Base-by-base conservation (phyloP, 1,140 invertebrate species). In the Polyergus mexicanus region DNA sequence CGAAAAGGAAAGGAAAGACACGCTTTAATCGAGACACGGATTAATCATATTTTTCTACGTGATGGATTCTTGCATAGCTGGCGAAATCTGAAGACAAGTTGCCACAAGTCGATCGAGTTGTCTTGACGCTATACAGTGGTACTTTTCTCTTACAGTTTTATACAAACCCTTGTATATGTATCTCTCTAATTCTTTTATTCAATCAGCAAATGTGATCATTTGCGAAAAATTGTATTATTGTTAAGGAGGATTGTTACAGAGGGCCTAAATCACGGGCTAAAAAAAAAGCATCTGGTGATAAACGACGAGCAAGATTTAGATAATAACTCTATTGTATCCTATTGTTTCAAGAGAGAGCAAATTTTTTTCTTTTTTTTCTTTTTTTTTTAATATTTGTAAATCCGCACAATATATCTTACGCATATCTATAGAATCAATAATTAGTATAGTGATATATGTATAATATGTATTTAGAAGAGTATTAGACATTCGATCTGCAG, bases 31-130 rank as follows among this genome's bases (percentile, higher is more conserved):
- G 47, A 81, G 25, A 90, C 62, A 62, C 68, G 86, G 76, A 89
- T 80, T 81, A 86, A 91, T 87, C 87, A 92, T 93, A 93, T 93
- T 93, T 93, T 93, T 93, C 91, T 93, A 93, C 91, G 72, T 90
- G 90, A 84, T 71, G 75, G 69, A 85, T 75, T 85, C 83, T 62
- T 71, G 84, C 88, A 81, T 58, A 84, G 38, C 60, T 63, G 19
- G 51, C 19, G 68, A 78, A 74, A 69, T 85, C 51, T 51, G 8
- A 51, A 65, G n/a, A 66, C 13, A 44, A 72, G 25, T 28, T 77
- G 60, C 69, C 72, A 6, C 51, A 65, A 63, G 41, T 47, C 84
- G 74, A 60, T 87, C 65, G 76, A 47, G 56, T 77, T 44, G 11
- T 60, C 56, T 84, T 51, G 72, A 76, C 25, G 28, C 60, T 56